A percentile compares a stretch with the other conserved stretches of the same genome.
phyloP scores from a whole-genome alignment of 2,797 vertebrate genomes.

The Lepilemur ruficaudatus region DNA sequence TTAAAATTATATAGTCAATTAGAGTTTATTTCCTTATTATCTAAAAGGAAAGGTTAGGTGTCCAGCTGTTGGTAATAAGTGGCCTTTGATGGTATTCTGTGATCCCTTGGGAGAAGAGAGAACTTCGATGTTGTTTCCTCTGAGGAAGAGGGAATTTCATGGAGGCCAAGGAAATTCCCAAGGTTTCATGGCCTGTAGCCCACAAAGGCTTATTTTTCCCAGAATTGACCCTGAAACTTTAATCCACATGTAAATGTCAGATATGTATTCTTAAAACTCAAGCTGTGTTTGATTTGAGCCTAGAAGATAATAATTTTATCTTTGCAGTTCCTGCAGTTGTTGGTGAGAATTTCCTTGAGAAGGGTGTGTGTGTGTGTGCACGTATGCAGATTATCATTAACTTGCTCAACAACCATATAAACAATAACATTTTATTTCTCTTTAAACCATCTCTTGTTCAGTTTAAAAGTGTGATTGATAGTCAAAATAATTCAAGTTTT shows the following conservation, averaged over 20 bases:
- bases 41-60: background rate
- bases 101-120: background rate
- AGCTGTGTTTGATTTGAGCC: slow-evolving; percentile 59
- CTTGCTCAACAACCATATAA: slow-evolving; percentile 65
- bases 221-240: slow-evolving; percentile 51
- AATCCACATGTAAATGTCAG: slow-evolving; percentile 66
- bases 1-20: background rate
- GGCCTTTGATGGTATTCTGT: slow-evolving; percentile 4
- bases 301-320: slow-evolving; percentile 68
- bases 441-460: slow-evolving; percentile 60
- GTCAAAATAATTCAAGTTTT: slow-evolving; percentile 69
- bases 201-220: slow-evolving; percentile 34
- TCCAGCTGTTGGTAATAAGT: background rate
- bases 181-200: slow-evolving; percentile 44
- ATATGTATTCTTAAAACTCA: slow-evolving; percentile 49
- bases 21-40: background rate
- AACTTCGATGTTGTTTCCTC: slow-evolving; percentile 16
- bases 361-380: background rate
- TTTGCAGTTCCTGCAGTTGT: slow-evolving; percentile 48
- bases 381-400: slow-evolving; percentile 50
- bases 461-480: slow-evolving; percentile 69
- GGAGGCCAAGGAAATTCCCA: background rate
- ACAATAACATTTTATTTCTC: slow-evolving; percentile 74
- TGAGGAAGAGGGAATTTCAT: slow-evolving; percentile 47
- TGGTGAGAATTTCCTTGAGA: slow-evolving; percentile 67